Evolutionary conservation across 92 coral and sea anemone species (phyloP).

Genomic region (Galaxea fascicularis): DNA sequence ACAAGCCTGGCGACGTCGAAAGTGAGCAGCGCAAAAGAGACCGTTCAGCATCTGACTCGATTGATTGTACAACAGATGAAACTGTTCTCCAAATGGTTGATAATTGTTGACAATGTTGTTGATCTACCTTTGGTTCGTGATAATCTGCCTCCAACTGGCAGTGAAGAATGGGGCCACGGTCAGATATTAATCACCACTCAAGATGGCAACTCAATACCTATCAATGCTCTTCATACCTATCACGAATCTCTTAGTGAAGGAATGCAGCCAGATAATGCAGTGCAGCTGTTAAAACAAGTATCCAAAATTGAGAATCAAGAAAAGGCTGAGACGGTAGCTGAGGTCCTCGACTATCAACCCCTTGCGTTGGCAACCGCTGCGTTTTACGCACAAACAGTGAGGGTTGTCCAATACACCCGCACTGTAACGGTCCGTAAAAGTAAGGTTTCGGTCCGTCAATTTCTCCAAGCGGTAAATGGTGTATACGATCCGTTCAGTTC

Average conservation of each 20-base stretch:
- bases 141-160: not conserved
- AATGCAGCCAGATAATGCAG: not conserved
- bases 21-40: not conserved
- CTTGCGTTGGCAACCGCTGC: slow-evolving; percentile 2
- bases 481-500: too few species aligned
- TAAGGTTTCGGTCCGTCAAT: too few species aligned
- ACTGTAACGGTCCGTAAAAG: too few species aligned
- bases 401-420: too few species aligned
- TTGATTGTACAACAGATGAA: not conserved
- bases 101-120: not conserved
- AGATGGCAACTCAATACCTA: not conserved
- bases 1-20: not conserved
- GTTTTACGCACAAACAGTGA: not conserved
- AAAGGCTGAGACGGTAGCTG: not conserved
- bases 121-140: not conserved
- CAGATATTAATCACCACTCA: not conserved
- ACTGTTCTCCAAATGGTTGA: not conserved
- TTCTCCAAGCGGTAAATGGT: too few species aligned
- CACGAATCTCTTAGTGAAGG: slow-evolving; percentile 2
- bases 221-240: not conserved
- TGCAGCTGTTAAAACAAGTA: not conserved
- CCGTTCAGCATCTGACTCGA: not conserved
- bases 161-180: not conserved
- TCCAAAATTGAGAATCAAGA: not conserved
- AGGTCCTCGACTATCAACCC: not conserved